Base-by-base conservation (phyloP, 2,797 vertebrate genomes). In the Notoglanidium macrostoma region DNA sequence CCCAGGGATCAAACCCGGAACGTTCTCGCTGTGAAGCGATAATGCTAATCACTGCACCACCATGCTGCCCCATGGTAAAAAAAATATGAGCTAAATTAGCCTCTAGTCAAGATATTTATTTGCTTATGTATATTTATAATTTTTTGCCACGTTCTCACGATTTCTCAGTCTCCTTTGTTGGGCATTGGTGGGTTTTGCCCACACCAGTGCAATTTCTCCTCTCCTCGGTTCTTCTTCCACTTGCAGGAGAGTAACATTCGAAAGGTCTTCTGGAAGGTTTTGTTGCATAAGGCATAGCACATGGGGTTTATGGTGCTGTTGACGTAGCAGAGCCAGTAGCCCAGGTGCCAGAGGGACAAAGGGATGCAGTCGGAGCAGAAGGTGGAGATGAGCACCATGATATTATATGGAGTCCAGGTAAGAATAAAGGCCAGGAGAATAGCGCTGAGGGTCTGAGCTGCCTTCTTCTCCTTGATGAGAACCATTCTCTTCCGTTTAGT, bases 271-370 rank as follows among this genome's bases (percentile, higher is more conserved):
- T 98, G 97, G 92, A 99, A 99, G 90, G 97, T 99, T 96, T 98
- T 99, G 96, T 99, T 99, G 95, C 98, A 99, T 87, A 99, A 96
- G 23, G 98, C 98, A 5, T 99, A 99, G 94, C 98, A 99, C 92
- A 99, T 99, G 68, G 98, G 98, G 93, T 99, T 99, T 92, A 99
- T 95, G 15, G 98, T 99, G 95, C 98, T 99, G 91, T 99, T 99
- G 91, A 99, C 98, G 10, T 99, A 99, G 93, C 98, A 99, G 12
- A 99, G 93, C 98, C 98, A 99, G 87, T 99, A 99, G 73, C 98
- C 98, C 92, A 99, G 93, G 92, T 99, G 97, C 98, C 98, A 99
- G 51, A 99, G 93, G 14, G 96, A 96, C 51, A 92, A 81, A 0
- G 98, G 98, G 90, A 99, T 97, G 91, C 98, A 99, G 61, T 97